Base-by-base conservation (phyloP, 2,113 vertebrate species). In the Eurypyga helias region DNA sequence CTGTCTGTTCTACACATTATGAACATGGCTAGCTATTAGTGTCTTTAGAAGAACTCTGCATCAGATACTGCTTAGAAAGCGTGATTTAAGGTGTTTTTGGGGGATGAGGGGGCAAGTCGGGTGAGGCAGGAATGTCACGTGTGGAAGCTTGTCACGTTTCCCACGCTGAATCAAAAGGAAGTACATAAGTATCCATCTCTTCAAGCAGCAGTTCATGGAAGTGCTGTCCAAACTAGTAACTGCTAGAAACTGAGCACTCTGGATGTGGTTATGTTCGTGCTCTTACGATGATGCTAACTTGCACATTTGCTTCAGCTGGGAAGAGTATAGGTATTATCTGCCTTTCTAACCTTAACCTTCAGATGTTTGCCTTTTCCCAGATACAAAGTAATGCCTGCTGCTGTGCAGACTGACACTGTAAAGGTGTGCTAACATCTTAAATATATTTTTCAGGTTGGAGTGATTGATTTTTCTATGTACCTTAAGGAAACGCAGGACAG, bases 381-480 rank as follows among this genome's bases (percentile, higher is more conserved):
- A 48, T 73, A 25, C 3, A 52, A 51, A 54, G 6, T 33, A 64
- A 33, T 48, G 28, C 43, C 17, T 84, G 11, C 24, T 83, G 38
- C 60, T 92, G 9, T 0, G 1, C 31, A 43, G 66, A 91, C 36
- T 61, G 89, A 31, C 17, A 36, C 34, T 83, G n/a, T 78, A 19
- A 75, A 82, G 31, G 13, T 48, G 11, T 66, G 17, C 52, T 90
- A 72, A 95, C 69, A 33, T 38, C 49, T 76, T 80, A 43, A 76
- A 83, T 85, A 6, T 61, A 7, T 89, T 91, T 98, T 98, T 87
- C 96, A 99, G 99, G 99, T 99, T 96, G 99, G 98, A 72, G 98
- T 99, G 92, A 99, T 99, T 57, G 99, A 99, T 96, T 99, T 99
- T 96, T 99, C 99, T 31, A 98, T 99, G 84, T 99, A 99, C 97